These are phyloP conservation scores for Sycobia sp. DNA, from an alignment of 1,140 invertebrate species.

Conservation along the genomic window DNA sequence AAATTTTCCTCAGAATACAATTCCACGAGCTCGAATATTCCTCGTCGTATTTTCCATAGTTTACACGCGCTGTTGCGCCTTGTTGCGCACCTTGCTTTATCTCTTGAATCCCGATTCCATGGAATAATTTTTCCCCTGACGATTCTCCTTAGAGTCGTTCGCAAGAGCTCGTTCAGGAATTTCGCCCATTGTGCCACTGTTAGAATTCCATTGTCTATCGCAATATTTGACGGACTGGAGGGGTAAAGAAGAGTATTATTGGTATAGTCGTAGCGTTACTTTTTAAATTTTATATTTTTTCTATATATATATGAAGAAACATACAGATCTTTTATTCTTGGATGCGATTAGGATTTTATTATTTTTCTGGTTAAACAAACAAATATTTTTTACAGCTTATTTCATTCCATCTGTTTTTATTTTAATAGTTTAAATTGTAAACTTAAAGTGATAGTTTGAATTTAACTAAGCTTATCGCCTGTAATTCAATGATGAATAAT, in stretches of 20 bases:
- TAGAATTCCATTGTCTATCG: slow-evolving; percentile 31
- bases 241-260: neutral
- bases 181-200: slow-evolving; percentile 11
- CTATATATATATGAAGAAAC: too few relatives aligned
- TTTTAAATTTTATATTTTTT: slow-evolving; percentile 15
- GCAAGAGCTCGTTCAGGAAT: slow-evolving; percentile 9
- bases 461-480: too few relatives aligned
- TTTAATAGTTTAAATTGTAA: too few relatives aligned
- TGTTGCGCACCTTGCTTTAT: slow-evolving; percentile 12
- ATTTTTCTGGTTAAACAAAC: neutral
- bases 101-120: slow-evolving; percentile 28
- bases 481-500: too few relatives aligned
- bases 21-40: slow-evolving; percentile 16
- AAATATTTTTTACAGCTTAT: too few relatives aligned
- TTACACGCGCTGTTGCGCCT: slow-evolving; percentile 6
- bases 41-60: slow-evolving; percentile 10
- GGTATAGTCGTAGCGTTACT: too few relatives aligned
- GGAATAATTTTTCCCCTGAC: slow-evolving; percentile 29
- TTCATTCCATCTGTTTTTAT: too few relatives aligned
- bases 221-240: slow-evolving; percentile 2
- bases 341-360: neutral
- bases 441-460: too few relatives aligned
- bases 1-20: slow-evolving; percentile 23
- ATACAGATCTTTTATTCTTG: neutral
- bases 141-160: slow-evolving; percentile 19